A percentile compares a stretch with the other conserved stretches of the same genome.
phyloP scores from a whole-genome alignment of 37 sponge, comb jelly and placozoan species.

The Lycopodina hypogea region DNA sequence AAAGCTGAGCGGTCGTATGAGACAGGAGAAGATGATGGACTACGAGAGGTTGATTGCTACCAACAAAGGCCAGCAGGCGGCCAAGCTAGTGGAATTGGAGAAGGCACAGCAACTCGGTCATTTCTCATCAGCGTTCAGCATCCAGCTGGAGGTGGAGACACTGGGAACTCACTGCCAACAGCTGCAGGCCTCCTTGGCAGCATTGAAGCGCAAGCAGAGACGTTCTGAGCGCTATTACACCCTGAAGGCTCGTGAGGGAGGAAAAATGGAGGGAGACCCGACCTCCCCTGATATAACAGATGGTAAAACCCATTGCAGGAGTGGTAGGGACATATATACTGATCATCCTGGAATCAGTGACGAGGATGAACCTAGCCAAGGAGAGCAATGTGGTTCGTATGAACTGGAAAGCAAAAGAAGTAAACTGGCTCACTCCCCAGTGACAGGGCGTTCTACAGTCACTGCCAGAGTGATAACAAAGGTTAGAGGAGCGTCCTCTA shows the following conservation, averaged over 20 bases:
- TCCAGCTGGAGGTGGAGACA: slow-evolving; percentile 57
- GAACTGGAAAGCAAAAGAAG: too few species aligned
- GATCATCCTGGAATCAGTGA: too few species aligned
- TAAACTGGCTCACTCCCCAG: too few species aligned
- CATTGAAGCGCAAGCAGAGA: slow-evolving; percentile 41
- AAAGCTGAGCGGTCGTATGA: slow-evolving; percentile 21
- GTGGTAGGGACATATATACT: not conserved
- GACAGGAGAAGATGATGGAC: slow-evolving; percentile 40
- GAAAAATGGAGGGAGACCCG: not conserved
- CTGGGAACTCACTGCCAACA: slow-evolving; percentile 42
- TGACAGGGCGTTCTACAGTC: slow-evolving; percentile 1
- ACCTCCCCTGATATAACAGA: not conserved
- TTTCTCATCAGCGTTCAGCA: slow-evolving; percentile 39
- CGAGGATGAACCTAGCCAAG: not conserved
- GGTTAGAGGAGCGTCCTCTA: not conserved
- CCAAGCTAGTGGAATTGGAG: slow-evolving; percentile 53
- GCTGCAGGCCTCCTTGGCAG: slow-evolving; percentile 31
- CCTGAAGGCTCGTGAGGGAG: not conserved
- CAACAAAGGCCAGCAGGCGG: slow-evolving; percentile 49
- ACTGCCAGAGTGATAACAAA: slow-evolving; percentile 12
- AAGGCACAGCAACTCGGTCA: slow-evolving; percentile 45
- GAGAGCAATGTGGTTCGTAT: too few species aligned
- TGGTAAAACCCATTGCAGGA: too few species aligned
- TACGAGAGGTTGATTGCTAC: slow-evolving; percentile 44
- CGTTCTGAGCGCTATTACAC: slow-evolving; percentile 74